Base-by-base conservation (phyloP, 1,140 invertebrate genomes). In the Elysia chlorotica region DNA sequence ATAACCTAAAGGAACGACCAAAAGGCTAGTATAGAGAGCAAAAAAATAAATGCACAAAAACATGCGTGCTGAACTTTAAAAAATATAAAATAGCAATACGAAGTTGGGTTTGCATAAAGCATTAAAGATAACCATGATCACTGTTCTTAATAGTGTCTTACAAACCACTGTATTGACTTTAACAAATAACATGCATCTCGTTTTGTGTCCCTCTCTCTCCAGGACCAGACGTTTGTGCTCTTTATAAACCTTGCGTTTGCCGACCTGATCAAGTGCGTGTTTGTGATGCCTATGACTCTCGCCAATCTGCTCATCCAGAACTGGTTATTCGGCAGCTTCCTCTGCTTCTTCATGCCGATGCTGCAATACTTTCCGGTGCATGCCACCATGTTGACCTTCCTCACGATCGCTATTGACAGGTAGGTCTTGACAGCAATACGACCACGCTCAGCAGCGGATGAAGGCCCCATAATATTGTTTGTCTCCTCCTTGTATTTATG, bases 261-360 rank as follows among this genome's bases (percentile, higher is more conserved):
- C 65, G 92, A 93, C 79, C 82, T 93, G 0, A 84, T 93, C 21
- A 92, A 93, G 82, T 92, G 92, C 79, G 78, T 91, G 14, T 81
- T 92, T 66, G 91, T 92, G 6, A 77, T 93, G 75, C 92, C 92
- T 3, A 88, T 93, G 0, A 90, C 92, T 0, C 78, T 93, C 63
- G 90, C 91, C 70, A 91, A 93, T 37, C 86, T 93, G 74, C 88
- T 93, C 1, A 86, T 93, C 38, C 90, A 92, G 77, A 93, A 93
- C 82, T 93, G 92, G 92, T 88, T 93, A 56, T 91, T 93, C 74
- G 92, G 92, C 5, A 90, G 92, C 73, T 91, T 93, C 77, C 81
- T 93, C n/a, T 93, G 93, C 83, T 92, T 91, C 78, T 92, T 92
- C 81, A 78, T 93, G 57, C 92, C 93, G 0, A 93, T 93, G 91